Percentiles rank a stretch among this genome's conserved stretches.
These are phyloP conservation scores for Gari tellinella DNA, from an alignment of 2,888 invertebrate genomes.

Conservation along the genomic window DNA sequence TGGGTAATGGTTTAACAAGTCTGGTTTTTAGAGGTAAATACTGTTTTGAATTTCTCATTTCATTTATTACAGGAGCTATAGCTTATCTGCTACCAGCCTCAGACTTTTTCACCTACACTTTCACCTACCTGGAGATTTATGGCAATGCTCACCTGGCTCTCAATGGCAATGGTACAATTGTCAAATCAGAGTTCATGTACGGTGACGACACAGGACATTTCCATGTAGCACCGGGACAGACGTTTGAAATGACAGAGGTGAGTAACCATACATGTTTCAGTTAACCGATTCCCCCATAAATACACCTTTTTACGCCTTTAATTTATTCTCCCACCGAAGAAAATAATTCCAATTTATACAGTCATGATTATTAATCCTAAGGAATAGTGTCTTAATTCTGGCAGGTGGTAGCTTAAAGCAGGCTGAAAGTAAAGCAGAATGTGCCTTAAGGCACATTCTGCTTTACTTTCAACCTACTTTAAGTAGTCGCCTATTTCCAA, in stretches of 20 bases:
- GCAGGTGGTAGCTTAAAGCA: too few relatives aligned
- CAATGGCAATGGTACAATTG: slow-evolving; percentile 47
- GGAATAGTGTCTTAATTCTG: too few relatives aligned
- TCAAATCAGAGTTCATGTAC: slow-evolving; percentile 58
- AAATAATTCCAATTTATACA: too few relatives aligned
- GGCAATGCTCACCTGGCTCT: slow-evolving; percentile 70
- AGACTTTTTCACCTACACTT: slow-evolving; percentile 56
- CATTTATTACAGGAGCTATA: slow-evolving; percentile 61
- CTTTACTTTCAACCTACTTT: too few relatives aligned
- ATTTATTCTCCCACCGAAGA: too few relatives aligned
- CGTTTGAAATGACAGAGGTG: slow-evolving; percentile 66
- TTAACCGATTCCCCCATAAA: too few relatives aligned
- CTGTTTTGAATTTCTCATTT: neutral
- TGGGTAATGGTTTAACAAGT: neutral
- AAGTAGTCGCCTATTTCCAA: too few relatives aligned
- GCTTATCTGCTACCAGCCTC: slow-evolving; percentile 57
- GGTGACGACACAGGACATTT: slow-evolving; percentile 75
- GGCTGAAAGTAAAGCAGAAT: too few relatives aligned
- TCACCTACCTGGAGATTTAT: slow-evolving; percentile 72
- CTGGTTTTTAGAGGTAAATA: neutral
- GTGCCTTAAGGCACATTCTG: too few relatives aligned
- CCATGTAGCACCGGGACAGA: slow-evolving; percentile 67
- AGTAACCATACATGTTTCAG: too few relatives aligned
- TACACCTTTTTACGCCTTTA: too few relatives aligned
- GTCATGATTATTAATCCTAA: too few relatives aligned